phyloP scores from a whole-genome alignment of 2,888 invertebrate genomes.

The Drymonia ruficornis region DNA sequence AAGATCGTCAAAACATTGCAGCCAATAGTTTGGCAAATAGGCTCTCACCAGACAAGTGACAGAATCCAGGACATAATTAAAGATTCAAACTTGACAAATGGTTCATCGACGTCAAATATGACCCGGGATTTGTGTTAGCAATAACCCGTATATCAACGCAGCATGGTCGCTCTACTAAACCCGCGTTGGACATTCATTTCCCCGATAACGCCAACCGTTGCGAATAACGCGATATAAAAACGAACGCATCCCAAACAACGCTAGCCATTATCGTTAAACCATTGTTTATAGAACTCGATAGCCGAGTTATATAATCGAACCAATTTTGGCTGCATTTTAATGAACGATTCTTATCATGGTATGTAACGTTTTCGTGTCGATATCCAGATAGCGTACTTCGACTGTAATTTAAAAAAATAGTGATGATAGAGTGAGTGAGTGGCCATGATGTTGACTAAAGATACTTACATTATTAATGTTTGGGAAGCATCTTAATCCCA shows the following conservation, averaged over 20 bases:
- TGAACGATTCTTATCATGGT: no score
- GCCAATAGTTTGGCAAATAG: neutral
- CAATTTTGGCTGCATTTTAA: neutral
- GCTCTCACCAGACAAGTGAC: neutral
- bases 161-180: neutral
- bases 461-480: no score
- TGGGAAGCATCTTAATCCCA: no score
- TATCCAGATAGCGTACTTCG: no score
- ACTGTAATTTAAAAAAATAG: no score
- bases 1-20: no score
- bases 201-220: slow-evolving; percentile 1
- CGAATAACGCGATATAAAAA: slow-evolving; percentile 4
- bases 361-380: no score
- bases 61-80: neutral
- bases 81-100: neutral
- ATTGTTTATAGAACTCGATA: neutral
- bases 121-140: neutral
- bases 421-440: no score
- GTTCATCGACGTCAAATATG: neutral
- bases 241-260: neutral
- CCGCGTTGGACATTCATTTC: neutral
- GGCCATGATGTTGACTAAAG: no score
- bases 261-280: neutral
- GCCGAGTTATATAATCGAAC: neutral
- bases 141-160: neutral